Base-by-base conservation (phyloP, 1,140 invertebrate genomes). In the Nephila pilipes region DNA sequence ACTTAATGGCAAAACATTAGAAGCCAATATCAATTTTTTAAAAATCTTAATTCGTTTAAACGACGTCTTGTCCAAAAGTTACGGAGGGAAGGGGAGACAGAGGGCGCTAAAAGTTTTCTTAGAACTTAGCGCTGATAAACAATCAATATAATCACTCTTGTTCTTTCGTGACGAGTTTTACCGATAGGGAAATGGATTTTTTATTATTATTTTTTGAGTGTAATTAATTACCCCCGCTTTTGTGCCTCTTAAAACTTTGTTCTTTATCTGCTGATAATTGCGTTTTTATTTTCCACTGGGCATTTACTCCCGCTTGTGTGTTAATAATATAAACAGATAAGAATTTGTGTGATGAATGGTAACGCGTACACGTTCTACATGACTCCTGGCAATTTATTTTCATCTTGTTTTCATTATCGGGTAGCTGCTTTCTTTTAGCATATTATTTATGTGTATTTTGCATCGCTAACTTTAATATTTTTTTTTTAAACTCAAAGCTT, bases 301-400 rank as follows among this genome's bases (percentile, higher is more conserved):
- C 54, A 58, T 93, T 93, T 93, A 87, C 58, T 93, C 91, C 91
- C 91, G 38, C 83, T 93, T 93, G 91, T 93, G 91, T 83, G 91
- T 93, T 93, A 93, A 93, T 93, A 93, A 93, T 93, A 93, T 93
- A 93, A 93, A 93, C 85, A 93, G 91, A 93, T 93, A 93, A 93
- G 91, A 93, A 93, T 87, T 93, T 87, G 38, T 87, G 83, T 93
- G 91, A 93, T 93, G 85, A 87, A 93, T 93, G 91, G 83, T 57
- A 85, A 92, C 80, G 32, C 75, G 90, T 85, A 92, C 90, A 92
- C 90, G 81, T 92, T 92, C 63, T 85, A 92, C 90, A 87, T 75
- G 91, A 87, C 91, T 87, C 65, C 55, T 29, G 91, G 91, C 32
- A 93, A 93, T 93, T 93, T 87, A 93, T 93, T 93, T 93, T 93